Percentiles rank a stretch among this genome's conserved stretches.
These are phyloP conservation scores for Gobius niger DNA, from an alignment of 2,113 vertebrate species.

Conservation along the genomic window DNA sequence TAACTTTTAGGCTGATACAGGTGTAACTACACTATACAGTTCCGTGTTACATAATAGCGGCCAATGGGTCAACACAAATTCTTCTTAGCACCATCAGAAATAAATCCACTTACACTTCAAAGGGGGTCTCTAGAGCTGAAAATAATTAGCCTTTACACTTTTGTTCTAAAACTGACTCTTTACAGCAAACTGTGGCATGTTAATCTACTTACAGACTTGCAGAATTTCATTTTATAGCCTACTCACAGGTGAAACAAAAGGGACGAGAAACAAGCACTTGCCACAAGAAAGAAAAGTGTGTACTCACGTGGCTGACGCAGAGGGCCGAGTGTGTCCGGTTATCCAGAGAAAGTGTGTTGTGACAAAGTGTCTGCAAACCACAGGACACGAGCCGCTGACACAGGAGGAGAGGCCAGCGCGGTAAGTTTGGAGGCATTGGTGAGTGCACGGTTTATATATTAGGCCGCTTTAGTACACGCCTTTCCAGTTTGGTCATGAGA, in stretches of 20 bases:
- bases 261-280: neutral
- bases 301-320: conserved; percentile 43
- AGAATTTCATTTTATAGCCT: conserved; percentile 31
- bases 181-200: conserved; percentile 37
- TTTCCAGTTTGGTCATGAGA: conserved; percentile 64
- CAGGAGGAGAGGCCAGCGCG: neutral
- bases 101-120: conserved; percentile 31
- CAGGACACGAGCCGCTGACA: neutral
- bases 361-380: neutral
- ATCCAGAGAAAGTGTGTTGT: neutral
- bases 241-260: neutral
- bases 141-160: conserved; percentile 22
- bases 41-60: neutral
- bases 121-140: conserved; percentile 9
- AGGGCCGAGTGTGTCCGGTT: conserved; percentile 1
- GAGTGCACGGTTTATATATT: conserved; percentile 50
- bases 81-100: conserved; percentile 5
- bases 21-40: neutral
- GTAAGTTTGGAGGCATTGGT: conserved; percentile 10
- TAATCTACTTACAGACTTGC: conserved; percentile 55
- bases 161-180: conserved; percentile 7
- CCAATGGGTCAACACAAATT: neutral
- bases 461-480: conserved; percentile 53
- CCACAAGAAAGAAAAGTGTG: neutral
- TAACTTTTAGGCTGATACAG: neutral